These are phyloP conservation scores for Silvanus unidentatus DNA, from an alignment of 2,888 invertebrate genomes.

Conservation along the genomic window DNA sequence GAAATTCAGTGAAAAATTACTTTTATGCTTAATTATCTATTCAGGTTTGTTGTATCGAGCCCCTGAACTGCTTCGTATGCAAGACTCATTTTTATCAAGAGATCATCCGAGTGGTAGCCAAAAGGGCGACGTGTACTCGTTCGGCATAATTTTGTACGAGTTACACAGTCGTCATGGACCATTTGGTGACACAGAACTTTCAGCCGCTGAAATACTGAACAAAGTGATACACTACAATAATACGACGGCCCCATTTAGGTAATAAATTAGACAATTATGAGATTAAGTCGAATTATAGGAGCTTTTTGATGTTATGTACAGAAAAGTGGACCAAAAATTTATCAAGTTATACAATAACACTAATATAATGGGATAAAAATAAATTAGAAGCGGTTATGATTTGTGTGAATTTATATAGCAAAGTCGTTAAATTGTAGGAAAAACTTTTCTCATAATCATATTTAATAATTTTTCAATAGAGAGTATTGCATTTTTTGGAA, in stretches of 20 bases:
- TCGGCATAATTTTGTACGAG: slow-evolving; percentile 84
- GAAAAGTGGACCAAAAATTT: too few species aligned
- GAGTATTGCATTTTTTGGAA: slow-evolving; percentile 2
- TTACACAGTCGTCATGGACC: slow-evolving; percentile 82
- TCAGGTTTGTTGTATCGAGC: slow-evolving; percentile 72
- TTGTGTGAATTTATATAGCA: too few species aligned
- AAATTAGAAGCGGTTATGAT: too few species aligned
- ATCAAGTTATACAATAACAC: too few species aligned
- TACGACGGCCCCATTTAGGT: slow-evolving; percentile 55
- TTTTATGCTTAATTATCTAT: too few species aligned
- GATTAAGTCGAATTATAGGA: slow-evolving; percentile 15
- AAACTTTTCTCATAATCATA: too few species aligned
- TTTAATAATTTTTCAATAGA: too few species aligned
- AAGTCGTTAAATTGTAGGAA: too few species aligned
- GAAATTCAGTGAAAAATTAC: too few species aligned
- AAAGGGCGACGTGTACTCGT: slow-evolving; percentile 80
- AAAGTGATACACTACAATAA: slow-evolving; percentile 53
- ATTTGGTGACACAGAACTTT: slow-evolving; percentile 65
- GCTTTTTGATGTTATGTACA: not conserved
- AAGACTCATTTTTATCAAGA: slow-evolving; percentile 34
- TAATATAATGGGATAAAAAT: too few species aligned
- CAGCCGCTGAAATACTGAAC: slow-evolving; percentile 61
- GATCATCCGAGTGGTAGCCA: slow-evolving; percentile 54
- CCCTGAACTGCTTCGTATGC: slow-evolving; percentile 66
- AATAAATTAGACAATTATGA: slow-evolving; percentile 27